Evolutionary conservation across 1,140 invertebrate genomes (phyloP).

Genomic region (Rhagoletis zephyria): DNA sequence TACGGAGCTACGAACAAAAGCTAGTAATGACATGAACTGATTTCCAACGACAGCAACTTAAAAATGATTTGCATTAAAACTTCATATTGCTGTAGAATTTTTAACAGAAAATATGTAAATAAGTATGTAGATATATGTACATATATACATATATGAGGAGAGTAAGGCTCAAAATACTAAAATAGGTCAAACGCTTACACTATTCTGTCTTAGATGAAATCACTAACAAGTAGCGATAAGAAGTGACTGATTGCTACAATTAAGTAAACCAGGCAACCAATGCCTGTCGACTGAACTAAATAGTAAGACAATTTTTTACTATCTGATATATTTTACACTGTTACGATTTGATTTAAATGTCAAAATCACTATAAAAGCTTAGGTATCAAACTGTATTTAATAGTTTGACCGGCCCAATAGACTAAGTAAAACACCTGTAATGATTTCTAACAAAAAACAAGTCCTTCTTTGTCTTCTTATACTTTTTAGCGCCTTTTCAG

Average conservation of each 20-base stretch:
- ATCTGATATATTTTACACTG: not conserved
- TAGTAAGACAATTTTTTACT: no score
- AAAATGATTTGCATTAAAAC: no score
- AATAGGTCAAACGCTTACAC: no score
- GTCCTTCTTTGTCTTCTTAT: not conserved
- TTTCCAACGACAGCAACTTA: no score
- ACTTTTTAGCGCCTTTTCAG: not conserved
- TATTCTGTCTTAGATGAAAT: not conserved
- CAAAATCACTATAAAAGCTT: conserved; percentile 12
- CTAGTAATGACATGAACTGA: no score
- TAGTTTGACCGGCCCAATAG: not conserved
- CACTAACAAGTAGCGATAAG: not conserved
- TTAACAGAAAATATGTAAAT: no score
- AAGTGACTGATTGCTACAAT: not conserved
- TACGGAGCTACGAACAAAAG: no score
- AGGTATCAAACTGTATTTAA: not conserved
- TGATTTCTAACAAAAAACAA: not conserved
- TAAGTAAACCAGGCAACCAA: not conserved
- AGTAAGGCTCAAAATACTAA: no score
- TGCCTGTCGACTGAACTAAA: not conserved
- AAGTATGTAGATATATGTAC: no score
- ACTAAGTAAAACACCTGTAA: not conserved
- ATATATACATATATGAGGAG: no score
- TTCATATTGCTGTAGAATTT: no score
- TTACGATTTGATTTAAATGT: not conserved